Conservation (phyloP, 2,797 vertebrate species). For the Chelonia mydas region DNA sequence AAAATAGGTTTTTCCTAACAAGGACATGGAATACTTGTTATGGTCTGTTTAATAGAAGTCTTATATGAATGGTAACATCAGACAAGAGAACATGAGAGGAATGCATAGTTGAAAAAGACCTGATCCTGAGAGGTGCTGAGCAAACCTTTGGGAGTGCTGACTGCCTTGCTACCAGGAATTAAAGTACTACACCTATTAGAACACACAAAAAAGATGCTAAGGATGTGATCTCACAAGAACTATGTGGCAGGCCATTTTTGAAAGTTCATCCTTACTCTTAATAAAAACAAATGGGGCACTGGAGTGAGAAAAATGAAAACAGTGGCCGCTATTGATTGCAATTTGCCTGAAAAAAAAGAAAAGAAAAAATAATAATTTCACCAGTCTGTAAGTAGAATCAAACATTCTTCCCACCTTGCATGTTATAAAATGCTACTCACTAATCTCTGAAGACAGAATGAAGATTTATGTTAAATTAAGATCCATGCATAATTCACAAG, state of each 20-base stretch:
- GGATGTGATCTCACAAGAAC: not conserved
- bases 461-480: slow-evolving; percentile 51
- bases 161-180: not conserved
- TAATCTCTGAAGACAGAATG: slow-evolving; percentile 29
- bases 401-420: not conserved
- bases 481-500: slow-evolving; percentile 44
- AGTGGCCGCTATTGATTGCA: not conserved
- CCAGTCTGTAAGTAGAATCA: not conserved
- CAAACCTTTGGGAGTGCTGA: not conserved
- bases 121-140: not conserved
- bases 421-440: not conserved
- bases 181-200: not conserved
- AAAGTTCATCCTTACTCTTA: not conserved
- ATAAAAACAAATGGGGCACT: not conserved
- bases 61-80: not conserved
- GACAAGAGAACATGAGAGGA: not conserved
- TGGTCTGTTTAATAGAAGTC: not conserved
- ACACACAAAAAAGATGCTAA: not conserved
- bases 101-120: not conserved
- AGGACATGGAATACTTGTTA: not conserved
- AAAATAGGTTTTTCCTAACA: not conserved
- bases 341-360: slow-evolving; percentile 1
- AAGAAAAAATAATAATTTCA: rapidly evolving
- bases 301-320: not conserved
- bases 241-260: not conserved